phyloP scores from a whole-genome alignment of 2,113 vertebrate species.

The Climacteris rufus region DNA sequence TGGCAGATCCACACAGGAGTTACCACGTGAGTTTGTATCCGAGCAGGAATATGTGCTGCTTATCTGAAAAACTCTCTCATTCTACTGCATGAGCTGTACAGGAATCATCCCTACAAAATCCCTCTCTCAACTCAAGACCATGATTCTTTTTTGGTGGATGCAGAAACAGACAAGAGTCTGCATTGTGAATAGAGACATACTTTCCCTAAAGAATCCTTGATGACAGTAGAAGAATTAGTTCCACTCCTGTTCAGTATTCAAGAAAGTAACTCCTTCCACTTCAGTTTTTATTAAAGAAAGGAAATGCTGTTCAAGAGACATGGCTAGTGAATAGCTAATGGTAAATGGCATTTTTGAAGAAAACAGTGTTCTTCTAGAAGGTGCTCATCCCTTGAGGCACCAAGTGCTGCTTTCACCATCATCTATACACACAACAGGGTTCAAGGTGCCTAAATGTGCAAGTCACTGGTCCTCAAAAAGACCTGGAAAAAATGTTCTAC shows the following conservation, averaged over 20 bases:
- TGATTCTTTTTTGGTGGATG: accelerated
- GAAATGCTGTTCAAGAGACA: background rate
- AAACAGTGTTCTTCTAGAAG: background rate
- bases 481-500: background rate
- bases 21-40: background rate
- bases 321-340: background rate
- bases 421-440: background rate
- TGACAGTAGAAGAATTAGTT: background rate
- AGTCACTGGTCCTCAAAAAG: background rate
- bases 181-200: background rate
- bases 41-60: background rate
- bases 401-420: background rate
- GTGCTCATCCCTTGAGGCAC: background rate
- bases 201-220: background rate
- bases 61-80: background rate
- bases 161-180: background rate
- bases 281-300: background rate
- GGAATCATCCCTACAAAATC: background rate
- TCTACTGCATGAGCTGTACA: background rate
- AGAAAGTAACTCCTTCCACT: background rate
- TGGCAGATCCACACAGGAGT: background rate
- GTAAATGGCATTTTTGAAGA: background rate
- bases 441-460: background rate
- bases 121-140: background rate
- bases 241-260: background rate